Base-by-base conservation (phyloP, 2,797 vertebrate genomes). In the Falco columbarius region DNA sequence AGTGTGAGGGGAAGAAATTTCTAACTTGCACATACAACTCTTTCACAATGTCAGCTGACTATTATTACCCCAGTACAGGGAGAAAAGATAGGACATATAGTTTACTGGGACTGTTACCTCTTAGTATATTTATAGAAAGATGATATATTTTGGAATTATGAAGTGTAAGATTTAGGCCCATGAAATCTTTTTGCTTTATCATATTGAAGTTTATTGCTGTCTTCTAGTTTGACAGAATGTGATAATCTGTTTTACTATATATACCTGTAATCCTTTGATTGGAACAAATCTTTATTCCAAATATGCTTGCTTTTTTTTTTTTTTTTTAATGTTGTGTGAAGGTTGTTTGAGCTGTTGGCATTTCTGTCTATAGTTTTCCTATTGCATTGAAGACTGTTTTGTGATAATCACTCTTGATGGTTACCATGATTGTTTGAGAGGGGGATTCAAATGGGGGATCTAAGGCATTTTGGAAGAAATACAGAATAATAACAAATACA, bases 241-340 rank as follows among this genome's bases (percentile, higher is more conserved):
- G 76, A 38, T 93, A 91, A 94, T 92, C 47, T 80, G 32, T 85
- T 95, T 94, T 67, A 63, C 34, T 86, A 32, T 76, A 80, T 42
- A 42, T 86, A 87, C 66, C 56, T 88, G 58, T 87, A 93, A 92
- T 93, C 32, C 58, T 94, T 94, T 73, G 65, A 87, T 77, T 91
- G 66, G 89, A 94, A 95, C 46, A 88, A 92, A 81, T 34, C 74
- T 94, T 88, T 90, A 77, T 87, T 86, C 66, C 47, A 59, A 82
- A 73, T 12, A 49, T 15, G 17, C 8, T 55, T 38, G 38, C 11
- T 40, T 40, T 40, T 13, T 40, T 40, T 40, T 40, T 86, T 61
- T 61, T 24, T 74, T 73, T 59, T 80, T 27, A 27, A 17, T 75
- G 44, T 44, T 8, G 8, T 11, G 15, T 34, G 55, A 47, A 72